Conservation (phyloP, 1,140 invertebrate species). For the Drosophila eugracilis region DNA sequence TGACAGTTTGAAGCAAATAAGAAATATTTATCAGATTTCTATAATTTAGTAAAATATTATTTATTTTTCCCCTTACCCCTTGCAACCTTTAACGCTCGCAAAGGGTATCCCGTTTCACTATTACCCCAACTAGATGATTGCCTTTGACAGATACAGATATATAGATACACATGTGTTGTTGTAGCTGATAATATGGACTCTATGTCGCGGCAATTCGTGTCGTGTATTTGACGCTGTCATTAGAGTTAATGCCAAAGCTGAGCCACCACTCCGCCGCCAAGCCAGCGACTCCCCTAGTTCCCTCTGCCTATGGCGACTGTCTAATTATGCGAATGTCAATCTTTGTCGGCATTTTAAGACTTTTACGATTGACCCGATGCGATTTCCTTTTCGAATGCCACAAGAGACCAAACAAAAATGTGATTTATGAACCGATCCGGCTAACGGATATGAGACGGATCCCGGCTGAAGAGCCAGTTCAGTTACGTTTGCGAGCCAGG, state of each 20-base stretch:
- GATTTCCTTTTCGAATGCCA: conserved; percentile 47
- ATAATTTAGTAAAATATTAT: no score
- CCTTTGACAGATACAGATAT: conserved; percentile 23
- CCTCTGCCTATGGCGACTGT: conserved; percentile 20
- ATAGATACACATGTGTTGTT: conserved; percentile 27
- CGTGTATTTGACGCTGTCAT: conserved; percentile 56
- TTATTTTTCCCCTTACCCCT: no score
- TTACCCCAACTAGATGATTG: conserved; percentile 1
- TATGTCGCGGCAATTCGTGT: conserved; percentile 42
- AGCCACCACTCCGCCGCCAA: conserved; percentile 1
- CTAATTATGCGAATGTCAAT: conserved; percentile 60
- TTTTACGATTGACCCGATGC: conserved; percentile 36
- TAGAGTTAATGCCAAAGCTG: conserved; percentile 45
- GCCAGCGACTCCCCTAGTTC: background rate
- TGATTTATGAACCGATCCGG: conserved; percentile 74
- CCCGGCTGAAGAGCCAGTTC: conserved; percentile 14
- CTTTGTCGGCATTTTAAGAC: conserved; percentile 43
- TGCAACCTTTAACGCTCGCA: background rate
- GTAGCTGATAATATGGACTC: conserved; percentile 13
- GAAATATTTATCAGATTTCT: no score
- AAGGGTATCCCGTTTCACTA: background rate
- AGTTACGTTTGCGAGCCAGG: conserved; percentile 8
- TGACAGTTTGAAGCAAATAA: no score
- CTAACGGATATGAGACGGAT: conserved; percentile 63
- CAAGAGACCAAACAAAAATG: conserved; percentile 53